These are phyloP conservation scores for Pachypanchax playfairii DNA, from an alignment of 2,113 vertebrate genomes.

Conservation along the genomic window DNA sequence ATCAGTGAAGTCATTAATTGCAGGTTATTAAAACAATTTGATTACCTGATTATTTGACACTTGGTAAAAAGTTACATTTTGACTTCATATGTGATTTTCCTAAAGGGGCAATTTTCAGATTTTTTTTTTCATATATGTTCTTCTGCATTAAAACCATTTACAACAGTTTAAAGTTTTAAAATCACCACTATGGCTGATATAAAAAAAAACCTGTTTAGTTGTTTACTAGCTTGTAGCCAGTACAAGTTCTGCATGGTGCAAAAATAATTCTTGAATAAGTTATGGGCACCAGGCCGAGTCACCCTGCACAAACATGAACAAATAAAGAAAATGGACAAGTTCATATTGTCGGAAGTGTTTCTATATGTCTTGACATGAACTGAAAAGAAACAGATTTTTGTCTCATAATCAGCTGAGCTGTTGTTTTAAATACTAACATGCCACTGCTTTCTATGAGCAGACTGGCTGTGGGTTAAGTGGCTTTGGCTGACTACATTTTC, in stretches of 20 bases:
- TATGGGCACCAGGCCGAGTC: background rate
- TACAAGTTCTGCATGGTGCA: background rate
- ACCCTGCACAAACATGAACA: too few relatives aligned
- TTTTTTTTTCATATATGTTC: too few relatives aligned
- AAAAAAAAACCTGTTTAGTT: too few relatives aligned
- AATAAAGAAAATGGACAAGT: too few relatives aligned
- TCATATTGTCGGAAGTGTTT: background rate
- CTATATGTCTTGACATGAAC: background rate
- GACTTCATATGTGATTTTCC: background rate
- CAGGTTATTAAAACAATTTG: too few relatives aligned
- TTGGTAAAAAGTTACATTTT: too few relatives aligned
- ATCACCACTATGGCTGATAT: too few relatives aligned
- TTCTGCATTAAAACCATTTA: too few relatives aligned
- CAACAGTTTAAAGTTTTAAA: background rate
- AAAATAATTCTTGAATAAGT: background rate
- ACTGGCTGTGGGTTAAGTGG: conserved; percentile 40
- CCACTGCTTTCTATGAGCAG: conserved; percentile 3
- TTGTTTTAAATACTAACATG: conserved; percentile 39
- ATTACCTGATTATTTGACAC: too few relatives aligned
- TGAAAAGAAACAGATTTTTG: background rate
- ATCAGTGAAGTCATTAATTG: too few relatives aligned
- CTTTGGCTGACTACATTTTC: conserved; percentile 41
- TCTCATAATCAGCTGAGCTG: conserved; percentile 17
- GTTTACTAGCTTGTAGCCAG: background rate
- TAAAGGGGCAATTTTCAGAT: too few relatives aligned